These are phyloP conservation scores for Erynnis tages DNA, from an alignment of 2,888 invertebrate genomes.

Conservation along the genomic window DNA sequence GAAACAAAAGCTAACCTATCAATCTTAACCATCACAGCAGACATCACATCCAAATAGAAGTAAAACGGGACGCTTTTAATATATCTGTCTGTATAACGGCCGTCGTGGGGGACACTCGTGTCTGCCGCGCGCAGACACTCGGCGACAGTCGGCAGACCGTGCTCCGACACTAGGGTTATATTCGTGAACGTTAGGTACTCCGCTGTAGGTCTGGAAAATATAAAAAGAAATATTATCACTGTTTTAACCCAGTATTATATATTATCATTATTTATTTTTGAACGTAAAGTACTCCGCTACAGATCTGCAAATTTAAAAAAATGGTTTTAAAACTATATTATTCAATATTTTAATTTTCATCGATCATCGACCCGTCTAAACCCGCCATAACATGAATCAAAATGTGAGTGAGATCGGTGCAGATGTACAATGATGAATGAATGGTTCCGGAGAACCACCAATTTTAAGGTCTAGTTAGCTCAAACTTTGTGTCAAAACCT, in stretches of 20 bases:
- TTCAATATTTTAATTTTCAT: too few relatives aligned
- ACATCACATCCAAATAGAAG: slow-evolving; percentile 85
- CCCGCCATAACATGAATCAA: too few relatives aligned
- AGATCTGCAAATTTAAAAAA: too few relatives aligned
- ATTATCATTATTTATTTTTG: too few relatives aligned
- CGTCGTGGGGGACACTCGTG: slow-evolving; percentile 76
- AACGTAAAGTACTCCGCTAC: too few relatives aligned
- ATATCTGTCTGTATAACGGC: slow-evolving; percentile 78
- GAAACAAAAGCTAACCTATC: slow-evolving; percentile 70
- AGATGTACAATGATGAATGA: too few relatives aligned
- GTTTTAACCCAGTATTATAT: neutral
- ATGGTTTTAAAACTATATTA: too few relatives aligned
- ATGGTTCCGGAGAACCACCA: too few relatives aligned
- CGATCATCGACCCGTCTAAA: too few relatives aligned
- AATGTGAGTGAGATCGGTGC: too few relatives aligned
- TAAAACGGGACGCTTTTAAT: slow-evolving; percentile 81
- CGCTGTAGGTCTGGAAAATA: slow-evolving; percentile 53
- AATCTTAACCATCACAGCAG: slow-evolving; percentile 79
- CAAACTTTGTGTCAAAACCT: too few relatives aligned
- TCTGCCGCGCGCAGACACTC: slow-evolving; percentile 67
- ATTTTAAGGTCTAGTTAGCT: too few relatives aligned
- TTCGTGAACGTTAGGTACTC: slow-evolving; percentile 84
- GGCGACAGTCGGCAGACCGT: slow-evolving; percentile 78
- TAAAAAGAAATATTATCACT: neutral
- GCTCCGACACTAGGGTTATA: slow-evolving; percentile 85